Percentiles rank a stretch among this genome's conserved stretches.
These are phyloP conservation scores for Papilio demoleus DNA, from an alignment of 2,888 invertebrate genomes.

Conservation along the genomic window DNA sequence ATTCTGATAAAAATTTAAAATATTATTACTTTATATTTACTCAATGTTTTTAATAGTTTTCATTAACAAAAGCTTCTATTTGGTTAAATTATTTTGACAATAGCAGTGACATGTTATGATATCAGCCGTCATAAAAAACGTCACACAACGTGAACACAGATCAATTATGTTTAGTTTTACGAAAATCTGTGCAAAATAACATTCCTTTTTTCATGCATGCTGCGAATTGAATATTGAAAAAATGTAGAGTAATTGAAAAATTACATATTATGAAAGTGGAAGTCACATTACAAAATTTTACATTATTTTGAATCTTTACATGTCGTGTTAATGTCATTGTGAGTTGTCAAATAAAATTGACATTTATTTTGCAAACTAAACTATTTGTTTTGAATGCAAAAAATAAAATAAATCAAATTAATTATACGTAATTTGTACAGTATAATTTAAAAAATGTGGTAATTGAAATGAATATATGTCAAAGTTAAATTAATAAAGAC, in stretches of 20 bases:
- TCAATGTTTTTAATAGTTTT: background rate
- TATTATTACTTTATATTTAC: background rate
- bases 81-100: background rate
- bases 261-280: no score
- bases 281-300: no score
- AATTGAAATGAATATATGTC: no score
- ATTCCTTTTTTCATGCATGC: no score
- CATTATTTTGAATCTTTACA: no score
- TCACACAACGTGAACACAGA: background rate
- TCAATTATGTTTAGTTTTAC: background rate
- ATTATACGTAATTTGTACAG: background rate
- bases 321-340: background rate
- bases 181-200: background rate
- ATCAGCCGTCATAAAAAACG: background rate
- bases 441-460: no score
- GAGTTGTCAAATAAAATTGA: background rate
- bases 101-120: background rate
- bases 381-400: slow-evolving; percentile 12
- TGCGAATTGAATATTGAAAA: no score
- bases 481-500: no score
- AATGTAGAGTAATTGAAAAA: no score
- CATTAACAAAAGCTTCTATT: background rate
- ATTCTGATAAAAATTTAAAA: background rate
- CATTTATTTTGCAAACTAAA: background rate
- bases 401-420: background rate